Percentiles rank a stretch among this genome's conserved stretches.
Conservation (phyloP, 2,888 invertebrate species). For the Gnatocerus cornutus region DNA sequence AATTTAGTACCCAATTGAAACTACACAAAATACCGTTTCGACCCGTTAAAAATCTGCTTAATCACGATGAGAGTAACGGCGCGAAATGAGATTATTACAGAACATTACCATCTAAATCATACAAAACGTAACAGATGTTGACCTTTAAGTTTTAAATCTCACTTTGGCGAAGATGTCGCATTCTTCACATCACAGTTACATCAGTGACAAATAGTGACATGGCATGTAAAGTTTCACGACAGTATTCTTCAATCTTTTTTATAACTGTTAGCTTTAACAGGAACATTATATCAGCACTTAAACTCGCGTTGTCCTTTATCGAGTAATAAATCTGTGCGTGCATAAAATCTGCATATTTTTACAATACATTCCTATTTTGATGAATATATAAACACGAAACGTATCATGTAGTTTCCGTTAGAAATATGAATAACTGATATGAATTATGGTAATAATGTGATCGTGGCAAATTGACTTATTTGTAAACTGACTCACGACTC, state of each 20-base stretch:
- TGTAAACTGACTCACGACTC: too few relatives aligned
- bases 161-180: background rate
- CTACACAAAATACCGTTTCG: slow-evolving; percentile 27
- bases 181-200: background rate
- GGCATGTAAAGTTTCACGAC: background rate
- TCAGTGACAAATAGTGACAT: background rate
- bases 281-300: background rate
- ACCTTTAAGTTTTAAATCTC: slow-evolving; percentile 1
- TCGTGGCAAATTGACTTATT: too few relatives aligned
- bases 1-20: too few relatives aligned
- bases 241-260: background rate
- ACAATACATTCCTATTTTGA: background rate
- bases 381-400: background rate
- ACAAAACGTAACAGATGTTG: background rate
- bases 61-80: slow-evolving; percentile 16
- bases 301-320: background rate
- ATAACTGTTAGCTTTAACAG: background rate
- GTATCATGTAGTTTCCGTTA: background rate
- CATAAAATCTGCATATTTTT: slow-evolving; percentile 4
- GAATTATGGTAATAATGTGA: too few relatives aligned
- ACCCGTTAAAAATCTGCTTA: slow-evolving; percentile 18
- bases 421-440: background rate
- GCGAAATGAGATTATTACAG: background rate
- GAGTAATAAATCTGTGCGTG: background rate
- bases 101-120: background rate